Base-by-base conservation (phyloP, 1,140 invertebrate species). In the Drosophila pseudoobscura region DNA sequence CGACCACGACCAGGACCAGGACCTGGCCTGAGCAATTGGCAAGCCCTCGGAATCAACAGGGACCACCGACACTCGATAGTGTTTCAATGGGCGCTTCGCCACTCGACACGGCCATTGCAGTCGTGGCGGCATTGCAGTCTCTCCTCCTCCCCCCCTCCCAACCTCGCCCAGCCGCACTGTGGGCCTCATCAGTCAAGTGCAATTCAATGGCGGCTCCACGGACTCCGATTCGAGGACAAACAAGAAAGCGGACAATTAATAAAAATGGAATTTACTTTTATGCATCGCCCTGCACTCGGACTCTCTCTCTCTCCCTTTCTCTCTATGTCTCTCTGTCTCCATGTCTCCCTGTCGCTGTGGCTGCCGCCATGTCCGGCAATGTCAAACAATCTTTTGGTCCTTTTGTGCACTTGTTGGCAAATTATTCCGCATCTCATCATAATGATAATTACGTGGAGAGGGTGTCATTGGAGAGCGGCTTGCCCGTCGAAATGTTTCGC, bases 211-310 rank as follows among this genome's bases (percentile, higher is more conserved):
- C 44, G 49, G 20, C 47, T 45, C 51, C 13, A 31, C 24, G 26
- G 64, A 69, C 24, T 50, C 64, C 66, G 26, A 17, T 69, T 26
- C 64, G 66, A 69, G 64, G 44, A 24, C 66, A 69, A 70, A 70
- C 66, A 70, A 56, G 66, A 70, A 57, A 52, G 58, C 73, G 74
- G 35, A 58, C 74, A 85, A 78, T 87, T 87, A 85, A 87, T 85
- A 80, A 85, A 74, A 73, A 69, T 87, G 64, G 68, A 80, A 77
- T 80, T 87, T 63, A 77, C 83, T 84, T 85, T 60, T 84, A 78
- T 78, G 62, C 35, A 39, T 39, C 35, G 35, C 35, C 35, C 35
- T 39, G 35, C 11, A 13, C 11, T 39, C 11, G 35, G 35, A 13
- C 5, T 39, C 35, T 4, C 35, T 39, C 31, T 70, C 57, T 69